A percentile compares a stretch with the other conserved stretches of the same genome.
Conservation (phyloP, 2,888 invertebrate species). For the Harpalus rufipes region DNA sequence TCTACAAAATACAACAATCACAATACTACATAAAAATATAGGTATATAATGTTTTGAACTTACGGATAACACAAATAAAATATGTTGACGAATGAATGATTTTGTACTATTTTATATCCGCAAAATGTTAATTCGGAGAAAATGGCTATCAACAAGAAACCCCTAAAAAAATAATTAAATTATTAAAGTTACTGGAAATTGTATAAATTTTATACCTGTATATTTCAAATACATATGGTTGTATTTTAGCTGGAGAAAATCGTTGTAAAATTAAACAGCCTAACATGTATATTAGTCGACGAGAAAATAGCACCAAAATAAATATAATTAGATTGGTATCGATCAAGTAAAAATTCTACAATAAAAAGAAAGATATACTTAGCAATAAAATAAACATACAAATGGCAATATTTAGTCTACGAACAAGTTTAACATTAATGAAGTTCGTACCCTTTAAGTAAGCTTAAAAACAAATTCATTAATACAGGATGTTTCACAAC, state of each 20-base stretch:
- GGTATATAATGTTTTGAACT: conserved; percentile 79
- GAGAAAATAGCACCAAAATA: conserved; percentile 88
- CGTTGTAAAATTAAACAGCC: conserved; percentile 73
- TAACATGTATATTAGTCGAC: conserved; percentile 85
- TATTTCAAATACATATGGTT: conserved; percentile 71
- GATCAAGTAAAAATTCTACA: conserved; percentile 96
- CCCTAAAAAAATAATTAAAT: conserved; percentile 77
- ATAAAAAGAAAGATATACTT: conserved; percentile 71
- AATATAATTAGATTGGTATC: conserved; percentile 93
- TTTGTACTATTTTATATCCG: conserved; percentile 85
- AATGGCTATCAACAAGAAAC: conserved; percentile 82
- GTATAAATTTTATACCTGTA: conserved; percentile 71
- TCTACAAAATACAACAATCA: conserved; percentile 76
- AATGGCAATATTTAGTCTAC: no score
- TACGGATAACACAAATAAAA: conserved; percentile 95
- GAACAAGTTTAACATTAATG: no score
- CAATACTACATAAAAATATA: conserved; percentile 53
- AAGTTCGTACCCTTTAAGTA: no score
- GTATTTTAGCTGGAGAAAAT: conserved; percentile 70
- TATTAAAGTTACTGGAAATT: conserved; percentile 70
- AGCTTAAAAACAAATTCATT: no score
- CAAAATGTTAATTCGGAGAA: conserved; percentile 83
- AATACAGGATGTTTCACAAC: no score
- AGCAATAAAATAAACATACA: neutral
- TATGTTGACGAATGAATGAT: conserved; percentile 88